A percentile compares a stretch with the other conserved stretches of the same genome.
Conservation (phyloP, 2,113 vertebrate genomes). For the Lepus timidus region DNA sequence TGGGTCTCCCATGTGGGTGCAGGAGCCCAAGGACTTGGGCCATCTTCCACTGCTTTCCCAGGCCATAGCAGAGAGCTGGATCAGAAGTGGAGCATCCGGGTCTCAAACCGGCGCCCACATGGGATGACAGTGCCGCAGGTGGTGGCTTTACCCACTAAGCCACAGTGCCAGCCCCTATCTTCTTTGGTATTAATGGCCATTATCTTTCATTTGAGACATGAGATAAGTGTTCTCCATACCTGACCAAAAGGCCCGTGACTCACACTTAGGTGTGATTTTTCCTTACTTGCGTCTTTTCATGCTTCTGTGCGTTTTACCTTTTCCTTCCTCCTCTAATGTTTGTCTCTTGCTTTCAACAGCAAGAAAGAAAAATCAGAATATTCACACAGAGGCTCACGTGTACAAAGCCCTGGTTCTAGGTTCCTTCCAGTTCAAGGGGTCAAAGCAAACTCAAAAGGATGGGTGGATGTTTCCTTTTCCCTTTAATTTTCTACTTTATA, state of each 20-base stretch:
- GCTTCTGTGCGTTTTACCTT: neutral
- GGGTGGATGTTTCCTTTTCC: neutral
- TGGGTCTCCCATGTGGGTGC: no score
- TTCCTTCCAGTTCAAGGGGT: neutral
- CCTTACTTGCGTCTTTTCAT: neutral
- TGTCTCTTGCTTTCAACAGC: neutral
- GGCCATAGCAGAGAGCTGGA: no score
- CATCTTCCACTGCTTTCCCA: no score
- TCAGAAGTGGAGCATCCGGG: no score
- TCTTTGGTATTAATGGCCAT: neutral
- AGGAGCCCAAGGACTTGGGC: no score
- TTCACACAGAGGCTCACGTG: neutral
- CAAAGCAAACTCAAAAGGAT: neutral
- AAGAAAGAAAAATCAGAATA: neutral
- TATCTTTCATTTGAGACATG: neutral
- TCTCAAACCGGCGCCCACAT: no score
- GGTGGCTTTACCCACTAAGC: no score
- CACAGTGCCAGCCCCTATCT: neutral
- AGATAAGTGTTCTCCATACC: neutral
- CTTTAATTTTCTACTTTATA: neutral
- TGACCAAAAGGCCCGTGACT: neutral
- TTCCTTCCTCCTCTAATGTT: neutral
- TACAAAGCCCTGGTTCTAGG: neutral
- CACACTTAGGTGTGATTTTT: neutral
- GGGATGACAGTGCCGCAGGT: no score